phyloP scores from a whole-genome alignment of 2,797 vertebrate genomes.

The Falco rusticolus region DNA sequence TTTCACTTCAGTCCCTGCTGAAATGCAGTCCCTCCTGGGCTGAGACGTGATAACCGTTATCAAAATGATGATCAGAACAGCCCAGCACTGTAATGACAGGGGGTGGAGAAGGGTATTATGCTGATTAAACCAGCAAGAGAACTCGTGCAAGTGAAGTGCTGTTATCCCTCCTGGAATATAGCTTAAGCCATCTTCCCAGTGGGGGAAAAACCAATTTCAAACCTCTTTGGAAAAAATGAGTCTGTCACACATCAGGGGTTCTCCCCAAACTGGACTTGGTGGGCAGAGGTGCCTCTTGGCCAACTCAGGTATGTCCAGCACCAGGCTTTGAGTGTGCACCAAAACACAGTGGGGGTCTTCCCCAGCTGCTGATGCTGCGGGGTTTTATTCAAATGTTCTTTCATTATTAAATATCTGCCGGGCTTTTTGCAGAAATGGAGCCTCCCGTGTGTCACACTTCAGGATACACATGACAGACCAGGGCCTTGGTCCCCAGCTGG shows the following conservation, averaged over 20 bases:
- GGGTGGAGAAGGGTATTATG: neutral
- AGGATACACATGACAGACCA: neutral
- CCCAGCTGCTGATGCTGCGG: neutral
- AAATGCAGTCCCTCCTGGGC: slow-evolving; percentile 16
- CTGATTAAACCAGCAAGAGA: slow-evolving; percentile 39
- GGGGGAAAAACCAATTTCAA: slow-evolving; percentile 8
- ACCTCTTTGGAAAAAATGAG: neutral
- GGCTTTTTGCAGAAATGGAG: neutral
- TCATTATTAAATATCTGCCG: neutral
- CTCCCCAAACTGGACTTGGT: neutral
- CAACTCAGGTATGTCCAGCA: neutral
- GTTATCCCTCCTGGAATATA: slow-evolving; percentile 17
- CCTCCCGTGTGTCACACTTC: neutral
- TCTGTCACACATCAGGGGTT: neutral
- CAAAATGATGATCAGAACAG: neutral
- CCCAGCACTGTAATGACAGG: neutral
- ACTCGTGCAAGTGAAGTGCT: neutral
- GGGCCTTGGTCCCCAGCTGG: slow-evolving; percentile 13
- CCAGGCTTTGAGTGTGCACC: neutral
- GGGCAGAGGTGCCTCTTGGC: neutral
- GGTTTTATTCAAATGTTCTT: neutral
- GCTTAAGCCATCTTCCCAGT: neutral
- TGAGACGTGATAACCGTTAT: slow-evolving; percentile 20
- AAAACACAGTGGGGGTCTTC: neutral
- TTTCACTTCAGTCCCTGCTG: neutral